Conservation (phyloP, 2,113 vertebrate genomes). For the Marcusenius ussheri region DNA sequence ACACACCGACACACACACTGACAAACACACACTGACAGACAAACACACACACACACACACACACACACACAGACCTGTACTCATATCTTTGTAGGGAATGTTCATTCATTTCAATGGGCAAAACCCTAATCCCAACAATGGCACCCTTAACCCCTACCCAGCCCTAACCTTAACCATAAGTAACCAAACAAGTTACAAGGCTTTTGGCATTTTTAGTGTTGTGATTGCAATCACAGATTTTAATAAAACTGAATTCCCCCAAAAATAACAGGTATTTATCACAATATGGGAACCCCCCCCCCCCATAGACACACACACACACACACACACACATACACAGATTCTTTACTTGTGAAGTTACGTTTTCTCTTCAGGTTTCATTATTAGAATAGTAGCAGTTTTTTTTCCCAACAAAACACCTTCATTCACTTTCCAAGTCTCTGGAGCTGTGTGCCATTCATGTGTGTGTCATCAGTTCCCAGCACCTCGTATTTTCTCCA, state of each 20-base stretch:
- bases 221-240: neutral
- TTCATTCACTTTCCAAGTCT: constrained; percentile 13
- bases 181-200: neutral
- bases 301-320: too few species aligned
- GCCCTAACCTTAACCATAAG: neutral
- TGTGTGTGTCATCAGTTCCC: constrained; percentile 9
- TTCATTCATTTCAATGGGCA: neutral
- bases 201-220: neutral
- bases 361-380: constrained; percentile 5
- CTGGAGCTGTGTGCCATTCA: constrained; percentile 8
- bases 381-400: constrained; percentile 4
- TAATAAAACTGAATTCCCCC: neutral
- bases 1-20: constrained; percentile 9
- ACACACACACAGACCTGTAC: constrained; percentile 18
- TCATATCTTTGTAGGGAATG: neutral
- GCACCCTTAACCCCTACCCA: neutral
- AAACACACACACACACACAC: neutral
- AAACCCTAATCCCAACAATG: neutral
- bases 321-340: neutral
- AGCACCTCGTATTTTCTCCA: neutral
- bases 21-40: constrained; percentile 6
- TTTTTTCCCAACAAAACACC: neutral
- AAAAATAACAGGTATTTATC: neutral
- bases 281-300: neutral
- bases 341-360: neutral